Percentiles rank a stretch among this genome's conserved stretches.
phyloP scores from a whole-genome alignment of 2,797 vertebrate genomes.

The Nannoperca obscura region DNA sequence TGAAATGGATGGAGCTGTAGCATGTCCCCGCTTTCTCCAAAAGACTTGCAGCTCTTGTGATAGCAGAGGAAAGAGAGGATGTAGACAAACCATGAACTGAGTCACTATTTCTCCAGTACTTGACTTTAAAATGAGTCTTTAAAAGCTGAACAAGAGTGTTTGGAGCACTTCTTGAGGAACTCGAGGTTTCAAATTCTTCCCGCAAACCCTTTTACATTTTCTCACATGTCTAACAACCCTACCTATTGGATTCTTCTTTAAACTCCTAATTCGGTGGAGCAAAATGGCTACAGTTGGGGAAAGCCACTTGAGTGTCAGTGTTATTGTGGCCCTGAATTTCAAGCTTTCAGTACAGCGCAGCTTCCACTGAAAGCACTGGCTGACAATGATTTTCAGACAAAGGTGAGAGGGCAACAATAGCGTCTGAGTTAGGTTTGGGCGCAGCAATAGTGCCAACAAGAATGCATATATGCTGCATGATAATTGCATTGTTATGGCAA shows the following conservation, averaged over 20 bases:
- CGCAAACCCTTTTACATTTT: constrained; percentile 69
- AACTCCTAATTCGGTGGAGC: constrained; percentile 56
- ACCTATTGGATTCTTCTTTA: constrained; percentile 44
- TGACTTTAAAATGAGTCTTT: constrained; percentile 67
- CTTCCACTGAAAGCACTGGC: constrained; percentile 50
- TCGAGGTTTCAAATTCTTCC: constrained; percentile 51
- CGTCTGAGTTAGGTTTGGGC: constrained; percentile 52
- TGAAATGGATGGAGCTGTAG: constrained; percentile 69
- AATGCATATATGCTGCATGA: constrained; percentile 70
- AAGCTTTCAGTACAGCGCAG: constrained; percentile 54
- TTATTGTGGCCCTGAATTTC: constrained; percentile 68
- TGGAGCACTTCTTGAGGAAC: constrained; percentile 47
- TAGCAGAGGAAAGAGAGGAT: constrained; percentile 34
- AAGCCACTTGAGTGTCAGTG: constrained; percentile 66
- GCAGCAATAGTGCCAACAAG: constrained; percentile 68
- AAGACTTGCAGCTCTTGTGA: constrained; percentile 39
- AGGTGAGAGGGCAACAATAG: constrained; percentile 75
- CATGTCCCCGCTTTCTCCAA: constrained; percentile 59
- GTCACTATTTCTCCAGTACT: constrained; percentile 39
- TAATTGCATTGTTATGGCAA: constrained; percentile 73
- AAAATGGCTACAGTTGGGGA: constrained; percentile 53
- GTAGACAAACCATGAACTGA: constrained; percentile 26
- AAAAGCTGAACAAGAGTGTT: constrained; percentile 46
- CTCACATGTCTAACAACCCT: constrained; percentile 58
- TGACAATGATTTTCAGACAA: constrained; percentile 75